These are phyloP conservation scores for Chrysopilus asiliformis DNA, from an alignment of 2,888 invertebrate species.

Conservation along the genomic window DNA sequence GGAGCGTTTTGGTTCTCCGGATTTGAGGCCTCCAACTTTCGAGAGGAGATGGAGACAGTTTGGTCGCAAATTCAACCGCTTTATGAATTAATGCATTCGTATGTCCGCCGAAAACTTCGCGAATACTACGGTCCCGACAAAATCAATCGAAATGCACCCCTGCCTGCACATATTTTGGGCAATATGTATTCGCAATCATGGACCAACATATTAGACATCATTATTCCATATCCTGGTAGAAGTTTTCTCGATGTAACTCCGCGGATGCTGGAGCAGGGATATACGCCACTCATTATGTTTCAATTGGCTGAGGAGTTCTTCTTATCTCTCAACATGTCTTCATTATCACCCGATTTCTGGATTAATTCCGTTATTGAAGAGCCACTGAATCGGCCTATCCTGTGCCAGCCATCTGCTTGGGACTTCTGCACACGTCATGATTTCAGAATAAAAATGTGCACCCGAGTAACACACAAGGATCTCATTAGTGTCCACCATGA, in stretches of 20 bases:
- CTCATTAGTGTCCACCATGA: slow-evolving; percentile 81
- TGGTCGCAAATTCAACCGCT: slow-evolving; percentile 78
- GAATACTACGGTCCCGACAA: slow-evolving; percentile 74
- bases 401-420: slow-evolving; percentile 89
- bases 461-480: slow-evolving; percentile 72
- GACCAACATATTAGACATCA: slow-evolving; percentile 66
- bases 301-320: slow-evolving; percentile 84
- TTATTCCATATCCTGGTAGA: slow-evolving; percentile 76
- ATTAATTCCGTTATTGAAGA: slow-evolving; percentile 70
- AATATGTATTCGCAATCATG: slow-evolving; percentile 88
- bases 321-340: slow-evolving; percentile 74
- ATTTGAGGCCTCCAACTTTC: slow-evolving; percentile 65
- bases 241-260: slow-evolving; percentile 69
- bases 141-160: slow-evolving; percentile 63
- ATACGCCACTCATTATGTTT: slow-evolving; percentile 70
- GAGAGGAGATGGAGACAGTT: slow-evolving; percentile 63
- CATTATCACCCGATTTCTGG: slow-evolving; percentile 82
- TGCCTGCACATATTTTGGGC: slow-evolving; percentile 75
- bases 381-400: slow-evolving; percentile 57
- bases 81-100: slow-evolving; percentile 79
- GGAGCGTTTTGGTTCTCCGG: slow-evolving; percentile 82
- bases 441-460: slow-evolving; percentile 78
- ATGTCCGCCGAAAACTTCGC: slow-evolving; percentile 69
- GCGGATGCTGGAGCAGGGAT: slow-evolving; percentile 74
- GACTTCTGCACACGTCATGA: slow-evolving; percentile 85